Evolutionary conservation across 2,888 invertebrate genomes (phyloP).

Genomic region (Ptilodon capucinus): DNA sequence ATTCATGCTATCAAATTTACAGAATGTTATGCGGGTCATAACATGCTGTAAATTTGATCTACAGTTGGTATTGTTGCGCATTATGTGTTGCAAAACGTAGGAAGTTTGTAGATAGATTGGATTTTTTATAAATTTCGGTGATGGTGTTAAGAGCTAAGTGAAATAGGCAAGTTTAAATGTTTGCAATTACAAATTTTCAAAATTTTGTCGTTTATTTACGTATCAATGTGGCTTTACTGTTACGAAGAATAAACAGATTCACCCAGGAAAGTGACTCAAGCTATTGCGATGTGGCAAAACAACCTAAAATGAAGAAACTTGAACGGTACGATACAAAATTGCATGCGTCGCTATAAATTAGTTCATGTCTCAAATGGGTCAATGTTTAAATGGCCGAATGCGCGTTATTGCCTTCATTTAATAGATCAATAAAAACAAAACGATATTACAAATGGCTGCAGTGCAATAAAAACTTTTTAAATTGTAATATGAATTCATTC

Average conservation of each 20-base stretch:
- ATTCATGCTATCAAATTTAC: too few relatives aligned
- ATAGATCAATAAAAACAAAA: constrained; percentile 30
- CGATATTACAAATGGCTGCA: constrained; percentile 23
- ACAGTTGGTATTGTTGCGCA: too few relatives aligned
- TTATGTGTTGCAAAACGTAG: too few relatives aligned
- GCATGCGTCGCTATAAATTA: not conserved
- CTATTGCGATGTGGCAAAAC: constrained; percentile 13
- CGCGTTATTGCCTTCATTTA: constrained; percentile 22
- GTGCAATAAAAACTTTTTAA: constrained; percentile 29
- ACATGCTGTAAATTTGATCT: too few relatives aligned
- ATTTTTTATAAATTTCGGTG: too few relatives aligned
- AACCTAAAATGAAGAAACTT: constrained; percentile 16
- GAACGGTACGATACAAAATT: not conserved
- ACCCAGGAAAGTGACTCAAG: constrained; percentile 14
- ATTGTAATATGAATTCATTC: constrained; percentile 33
- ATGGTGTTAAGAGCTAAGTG: too few relatives aligned
- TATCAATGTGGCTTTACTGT: too few relatives aligned
- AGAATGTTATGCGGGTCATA: too few relatives aligned
- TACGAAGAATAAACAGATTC: not conserved
- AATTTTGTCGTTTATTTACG: too few relatives aligned
- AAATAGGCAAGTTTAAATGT: too few relatives aligned
- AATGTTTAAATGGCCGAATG: constrained; percentile 19
- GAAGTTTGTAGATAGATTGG: too few relatives aligned
- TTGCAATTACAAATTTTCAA: too few relatives aligned
- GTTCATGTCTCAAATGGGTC: constrained; percentile 17